A percentile compares a stretch with the other conserved stretches of the same genome.
Evolutionary conservation across 2,113 vertebrate genomes (phyloP).

Genomic region (Limanda limanda): DNA sequence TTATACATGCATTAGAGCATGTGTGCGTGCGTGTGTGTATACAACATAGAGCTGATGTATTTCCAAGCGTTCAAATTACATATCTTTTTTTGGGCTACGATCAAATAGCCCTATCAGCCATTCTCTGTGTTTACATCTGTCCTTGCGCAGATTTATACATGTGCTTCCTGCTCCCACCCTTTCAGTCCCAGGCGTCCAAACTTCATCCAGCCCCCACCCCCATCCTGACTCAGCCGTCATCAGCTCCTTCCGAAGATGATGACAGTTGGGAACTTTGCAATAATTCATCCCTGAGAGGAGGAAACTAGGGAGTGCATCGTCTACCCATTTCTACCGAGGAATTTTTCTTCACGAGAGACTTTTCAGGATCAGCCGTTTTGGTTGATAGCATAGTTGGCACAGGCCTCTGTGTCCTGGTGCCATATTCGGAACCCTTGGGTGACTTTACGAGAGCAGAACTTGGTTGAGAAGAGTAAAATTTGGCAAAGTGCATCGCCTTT

Average conservation of each 20-base stretch:
- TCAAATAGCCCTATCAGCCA: conserved; percentile 53
- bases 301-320: conserved; percentile 45
- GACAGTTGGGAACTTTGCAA: conserved; percentile 58
- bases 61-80: conserved; percentile 29
- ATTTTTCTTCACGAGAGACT: not conserved
- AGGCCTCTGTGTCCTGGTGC: conserved; percentile 3
- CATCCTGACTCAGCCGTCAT: conserved; percentile 53
- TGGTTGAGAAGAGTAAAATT: conserved; percentile 53
- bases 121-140: conserved; percentile 68
- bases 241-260: conserved; percentile 62
- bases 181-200: conserved; percentile 60
- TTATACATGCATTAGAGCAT: not conserved
- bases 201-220: conserved; percentile 41
- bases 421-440: conserved; percentile 46
- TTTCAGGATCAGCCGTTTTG: conserved; percentile 36
- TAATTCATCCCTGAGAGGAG: conserved; percentile 62
- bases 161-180: conserved; percentile 75
- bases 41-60: not conserved
- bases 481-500: conserved; percentile 66
- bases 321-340: conserved; percentile 33
- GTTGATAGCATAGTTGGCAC: conserved; percentile 40
- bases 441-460: conserved; percentile 38
- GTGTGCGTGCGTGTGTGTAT: conserved; percentile 1
- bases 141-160: conserved; percentile 66
- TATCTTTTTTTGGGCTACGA: conserved; percentile 40